Base-by-base conservation (phyloP, 2,888 invertebrate genomes). In the Parnassius orleans region DNA sequence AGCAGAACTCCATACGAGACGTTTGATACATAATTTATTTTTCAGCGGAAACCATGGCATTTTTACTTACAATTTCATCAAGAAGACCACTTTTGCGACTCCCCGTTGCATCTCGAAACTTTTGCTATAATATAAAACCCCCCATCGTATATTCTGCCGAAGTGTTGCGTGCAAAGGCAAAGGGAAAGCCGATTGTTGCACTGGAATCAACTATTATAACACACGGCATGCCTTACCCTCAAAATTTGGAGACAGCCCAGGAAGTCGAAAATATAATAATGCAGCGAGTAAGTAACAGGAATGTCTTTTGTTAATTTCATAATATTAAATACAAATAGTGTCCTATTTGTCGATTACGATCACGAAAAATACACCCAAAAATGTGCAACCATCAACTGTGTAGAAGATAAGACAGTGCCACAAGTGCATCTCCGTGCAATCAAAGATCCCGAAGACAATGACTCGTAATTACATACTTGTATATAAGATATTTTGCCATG, bases 151-250 rank as follows among this genome's bases (percentile, higher is more conserved):
- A 92, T 65, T 93, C 93, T 60, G 92, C 94, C 44, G 94, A 95
- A 77, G 95, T 98, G 57, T 79, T 79, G 60, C 78, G 88, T 59
- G 97, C 97, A 9, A 84, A 96, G 69, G 82, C 86, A 59, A 84
- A 90, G 54, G 87, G 91, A 42, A 87, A 92, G 68, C 96, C 98
- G 10, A 93, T 99, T 65, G 98, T 99, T 15, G 98, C 99, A 2
- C 90, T 99, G 70, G 99, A 99, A 92, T 98, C 98, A 9, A 98
- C 99, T 1, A 98, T 99, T 67, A 97, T 99, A 65, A 99, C 99
- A 1, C 99, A 99, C 88, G 99, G 99, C 51, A 97, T 99, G 97
- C 98, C 99, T 0, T 96, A 94, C 86, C 99, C 99, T 0, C 92
- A 95, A 58, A 99, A 99, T 88, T 88, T 98, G 56, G 91, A 95